These are phyloP conservation scores for Haemorhous mexicanus DNA, from an alignment of 2,113 vertebrate species.

Conservation along the genomic window DNA sequence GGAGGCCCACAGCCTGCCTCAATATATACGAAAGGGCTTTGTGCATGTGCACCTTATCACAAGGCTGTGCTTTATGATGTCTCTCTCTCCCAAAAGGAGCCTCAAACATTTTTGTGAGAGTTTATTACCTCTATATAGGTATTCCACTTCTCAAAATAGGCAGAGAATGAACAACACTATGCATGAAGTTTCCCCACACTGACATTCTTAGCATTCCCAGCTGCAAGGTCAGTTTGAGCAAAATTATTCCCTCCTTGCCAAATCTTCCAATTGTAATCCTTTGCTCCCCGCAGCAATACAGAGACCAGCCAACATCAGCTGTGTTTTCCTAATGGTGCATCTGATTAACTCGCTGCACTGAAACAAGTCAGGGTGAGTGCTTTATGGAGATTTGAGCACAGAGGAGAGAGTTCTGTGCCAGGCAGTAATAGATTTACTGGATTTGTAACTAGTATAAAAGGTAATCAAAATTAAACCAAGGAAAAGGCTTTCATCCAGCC, in stretches of 20 bases:
- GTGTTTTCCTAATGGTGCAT: neutral
- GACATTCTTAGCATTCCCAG: neutral
- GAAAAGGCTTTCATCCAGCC: neutral
- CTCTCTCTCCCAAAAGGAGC: neutral
- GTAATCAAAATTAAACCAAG: neutral
- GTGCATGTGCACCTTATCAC: neutral
- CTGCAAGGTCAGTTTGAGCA: neutral
- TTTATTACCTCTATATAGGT: neutral
- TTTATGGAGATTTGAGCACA: neutral
- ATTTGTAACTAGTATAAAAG: neutral
- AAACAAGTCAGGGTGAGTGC: accelerated
- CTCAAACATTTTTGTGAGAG: neutral
- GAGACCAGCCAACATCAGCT: neutral
- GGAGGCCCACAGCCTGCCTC: too few relatives aligned
- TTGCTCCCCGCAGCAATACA: neutral
- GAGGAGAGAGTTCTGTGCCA: neutral
- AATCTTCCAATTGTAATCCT: neutral
- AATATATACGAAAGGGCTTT: neutral
- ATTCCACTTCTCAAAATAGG: neutral
- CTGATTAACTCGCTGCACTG: neutral
- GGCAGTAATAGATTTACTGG: neutral
- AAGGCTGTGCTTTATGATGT: neutral
- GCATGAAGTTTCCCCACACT: neutral
- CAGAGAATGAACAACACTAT: neutral
- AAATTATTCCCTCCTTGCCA: neutral